Evolutionary conservation across 1,140 invertebrate genomes (phyloP), one percentile per base, ranked within the genome.

Genomic region (Caenorhabditis remanei): DNA sequence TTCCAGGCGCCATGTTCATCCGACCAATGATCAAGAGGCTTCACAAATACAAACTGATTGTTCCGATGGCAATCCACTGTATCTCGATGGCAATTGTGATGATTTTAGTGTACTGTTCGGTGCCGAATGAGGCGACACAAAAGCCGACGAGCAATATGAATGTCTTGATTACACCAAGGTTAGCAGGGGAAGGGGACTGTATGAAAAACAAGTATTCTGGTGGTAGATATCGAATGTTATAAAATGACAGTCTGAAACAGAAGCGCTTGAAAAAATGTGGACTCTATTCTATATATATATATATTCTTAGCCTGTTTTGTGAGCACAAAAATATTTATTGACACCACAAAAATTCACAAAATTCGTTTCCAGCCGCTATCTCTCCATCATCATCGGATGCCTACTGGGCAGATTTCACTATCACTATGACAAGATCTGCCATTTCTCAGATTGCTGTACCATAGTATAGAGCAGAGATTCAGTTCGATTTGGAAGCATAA

Each of bases 391-490:
- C 1, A 65, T 87, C 40, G 86, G 86, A 14, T 83, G 50, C 50
- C 79, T 87, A 19, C 75, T 87, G 16, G 86, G 86, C 86, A 24
- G 86, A 87, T 41, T 87, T 83, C 61, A 87, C 86, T 2, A 87
- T 87, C 53, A 87, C 86, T 32, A 87, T 87, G 86, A 71, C 82
- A 41, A 71, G 86, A 56, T 58, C 82, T 21, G 82, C 67, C 75
- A 87, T 87, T 24, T 87, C 75, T 79, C 86, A 87, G 79, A 79
- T 63, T 65, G 86, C 86, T 24, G 71, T 87, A 3, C 86, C 86
- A 24, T 61, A 87, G 7, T 87, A 24, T 32, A 11, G 86, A 83
- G 75, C 65, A 14, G 86, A 87, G n/a, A 58, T 87, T 87, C 79
- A 79, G 65, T 55, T n/a, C 83, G 21, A 83, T n/a, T n/a, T n/a